phyloP scores from a whole-genome alignment of 2,797 vertebrate genomes.

The Rhinoraja longicauda region DNA sequence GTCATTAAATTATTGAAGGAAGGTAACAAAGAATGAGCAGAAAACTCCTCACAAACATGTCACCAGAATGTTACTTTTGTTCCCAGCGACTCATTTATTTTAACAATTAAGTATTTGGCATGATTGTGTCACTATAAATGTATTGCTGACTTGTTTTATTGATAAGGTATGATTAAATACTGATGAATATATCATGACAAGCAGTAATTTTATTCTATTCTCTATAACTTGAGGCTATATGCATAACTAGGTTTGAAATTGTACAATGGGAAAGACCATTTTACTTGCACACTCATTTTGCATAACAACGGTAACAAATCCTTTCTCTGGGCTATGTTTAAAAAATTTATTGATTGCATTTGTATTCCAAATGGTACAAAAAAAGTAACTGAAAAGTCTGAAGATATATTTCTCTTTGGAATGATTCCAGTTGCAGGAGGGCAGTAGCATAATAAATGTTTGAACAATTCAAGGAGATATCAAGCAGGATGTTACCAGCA shows the following conservation, averaged over 20 bases:
- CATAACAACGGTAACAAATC: background rate
- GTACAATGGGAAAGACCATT: background rate
- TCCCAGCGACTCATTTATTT: background rate
- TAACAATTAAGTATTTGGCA: background rate
- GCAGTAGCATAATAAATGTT: background rate
- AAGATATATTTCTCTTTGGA: background rate
- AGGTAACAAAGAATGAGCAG: background rate
- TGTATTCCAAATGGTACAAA: constrained; percentile 15
- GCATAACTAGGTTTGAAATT: constrained; percentile 3
- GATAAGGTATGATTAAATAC: background rate
- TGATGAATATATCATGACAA: background rate
- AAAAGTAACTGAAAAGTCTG: background rate
- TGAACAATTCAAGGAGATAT: background rate
- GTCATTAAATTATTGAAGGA: too few relatives aligned
- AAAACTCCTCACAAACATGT: background rate
- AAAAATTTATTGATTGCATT: background rate
- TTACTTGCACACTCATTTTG: constrained; percentile 30
- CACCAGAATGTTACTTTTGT: background rate
- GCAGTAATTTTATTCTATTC: constrained; percentile 28
- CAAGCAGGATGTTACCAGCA: background rate
- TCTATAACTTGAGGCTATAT: background rate
- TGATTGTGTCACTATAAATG: background rate
- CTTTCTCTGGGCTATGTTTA: background rate
- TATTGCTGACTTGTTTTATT: background rate
- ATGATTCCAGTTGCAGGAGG: background rate